Evolutionary conservation across 2,797 vertebrate species (phyloP), one percentile per base, ranked within the genome.

Genomic region (Microtus agrestis): DNA sequence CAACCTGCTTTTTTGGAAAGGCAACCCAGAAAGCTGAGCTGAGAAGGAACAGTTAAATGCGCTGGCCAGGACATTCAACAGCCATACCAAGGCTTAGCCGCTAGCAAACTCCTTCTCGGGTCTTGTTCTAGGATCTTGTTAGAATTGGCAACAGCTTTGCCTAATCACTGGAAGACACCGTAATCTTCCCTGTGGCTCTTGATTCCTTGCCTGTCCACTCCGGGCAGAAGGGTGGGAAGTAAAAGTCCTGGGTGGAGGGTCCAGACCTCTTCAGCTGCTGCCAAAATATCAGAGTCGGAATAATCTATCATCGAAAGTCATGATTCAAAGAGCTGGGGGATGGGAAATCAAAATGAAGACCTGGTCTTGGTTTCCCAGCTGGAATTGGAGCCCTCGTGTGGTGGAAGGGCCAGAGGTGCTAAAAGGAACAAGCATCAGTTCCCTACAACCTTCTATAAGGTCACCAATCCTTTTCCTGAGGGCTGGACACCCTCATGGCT

Each of bases 1-100:
- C 48, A 84, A 46, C 43, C 91, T 93, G 17, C 48, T 91, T 84
- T 54, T 79, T 40, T 61, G 56, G 19, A 48, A 95, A 94, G 85
- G 81, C 23, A 69, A 23, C 7, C 76, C 31, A 29, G 37, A 76
- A 89, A 71, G 11, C 12, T 29, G 1, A 40, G 40, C 21, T 82
- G 77, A 74, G 69, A 91, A 91, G 65, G 10, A 79, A 54, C 2
- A 74, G 7, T 27, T 59, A 87, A 51, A 86, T 65, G n/a, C 29
- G 14, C 34, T 46, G 77, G 59, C 25, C 34, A 27, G n/a, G 65
- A 2, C 34, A 61, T 11, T 80, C 31, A 76, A 73, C 9, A 91
- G 71, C 21, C 59, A 56, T 59, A 37, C 6, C 63, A 76, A 69
- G 31, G 13, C 61, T 78, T 43, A 67, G 17, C 56, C 69, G 77